phyloP scores from a whole-genome alignment of 1,140 invertebrate genomes.

The Tachypleus tridentatus region DNA sequence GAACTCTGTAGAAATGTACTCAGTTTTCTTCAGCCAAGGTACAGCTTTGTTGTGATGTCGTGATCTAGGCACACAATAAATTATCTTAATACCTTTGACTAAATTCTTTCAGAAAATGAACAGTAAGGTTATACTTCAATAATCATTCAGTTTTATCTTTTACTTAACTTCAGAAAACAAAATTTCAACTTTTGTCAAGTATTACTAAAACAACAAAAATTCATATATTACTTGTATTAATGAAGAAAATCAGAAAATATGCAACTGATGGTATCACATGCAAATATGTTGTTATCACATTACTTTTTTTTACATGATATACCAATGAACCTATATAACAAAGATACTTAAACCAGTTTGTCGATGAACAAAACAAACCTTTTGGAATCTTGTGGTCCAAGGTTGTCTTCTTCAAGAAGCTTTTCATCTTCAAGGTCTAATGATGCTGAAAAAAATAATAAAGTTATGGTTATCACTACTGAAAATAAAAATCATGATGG shows the following conservation, averaged over 20 bases:
- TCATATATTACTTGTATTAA: background rate
- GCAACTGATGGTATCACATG: background rate
- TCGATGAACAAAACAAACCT: slow-evolving; percentile 6
- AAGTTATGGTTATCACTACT: no score
- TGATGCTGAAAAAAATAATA: no score
- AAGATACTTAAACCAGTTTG: no score
- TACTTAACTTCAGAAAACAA: no score
- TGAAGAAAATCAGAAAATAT: no score
- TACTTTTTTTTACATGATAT: no score
- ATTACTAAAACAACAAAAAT: background rate
- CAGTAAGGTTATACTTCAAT: no score
- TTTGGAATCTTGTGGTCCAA: slow-evolving; percentile 24
- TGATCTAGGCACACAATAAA: slow-evolving; percentile 28
- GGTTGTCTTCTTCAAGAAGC: slow-evolving; percentile 27
- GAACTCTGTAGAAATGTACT: slow-evolving; percentile 98
- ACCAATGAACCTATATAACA: no score
- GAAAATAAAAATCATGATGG: no score
- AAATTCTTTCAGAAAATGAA: no score
- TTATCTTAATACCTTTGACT: no score
- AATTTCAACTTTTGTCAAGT: background rate
- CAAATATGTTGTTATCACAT: background rate
- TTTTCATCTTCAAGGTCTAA: slow-evolving; percentile 26
- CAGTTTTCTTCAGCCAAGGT: slow-evolving; percentile 92
- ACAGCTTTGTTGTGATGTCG: slow-evolving; percentile 85
- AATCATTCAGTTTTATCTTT: no score